Evolutionary conservation across 2,113 vertebrate genomes (phyloP).

Genomic region (Atherinomorus stipes): DNA sequence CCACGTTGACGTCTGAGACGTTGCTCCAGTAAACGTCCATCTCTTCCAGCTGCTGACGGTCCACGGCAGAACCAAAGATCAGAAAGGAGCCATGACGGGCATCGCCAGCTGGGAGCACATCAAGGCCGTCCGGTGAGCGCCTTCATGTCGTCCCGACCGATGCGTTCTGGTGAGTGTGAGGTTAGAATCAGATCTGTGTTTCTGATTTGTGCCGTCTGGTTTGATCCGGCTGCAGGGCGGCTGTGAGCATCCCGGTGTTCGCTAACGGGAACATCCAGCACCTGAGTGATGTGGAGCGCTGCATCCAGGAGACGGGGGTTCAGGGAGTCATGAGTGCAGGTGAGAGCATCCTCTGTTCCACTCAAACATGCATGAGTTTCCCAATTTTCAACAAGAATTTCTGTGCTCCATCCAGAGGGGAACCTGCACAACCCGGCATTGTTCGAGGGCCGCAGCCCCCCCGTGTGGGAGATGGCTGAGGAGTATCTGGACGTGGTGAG

Average conservation of each 20-base stretch:
- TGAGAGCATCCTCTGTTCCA: conserved; percentile 46
- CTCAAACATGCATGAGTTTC: background rate
- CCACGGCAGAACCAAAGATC: conserved; percentile 96
- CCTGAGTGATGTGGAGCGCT: conserved; percentile 91
- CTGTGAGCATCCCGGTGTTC: conserved; percentile 94
- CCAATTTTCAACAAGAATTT: rapidly evolving
- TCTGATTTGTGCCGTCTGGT: background rate
- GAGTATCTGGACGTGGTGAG: conserved; percentile 93
- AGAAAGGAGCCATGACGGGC: conserved; percentile 92
- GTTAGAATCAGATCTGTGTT: background rate
- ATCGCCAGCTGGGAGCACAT: conserved; percentile 96
- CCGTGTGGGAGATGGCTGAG: conserved; percentile 96
- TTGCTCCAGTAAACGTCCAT: background rate
- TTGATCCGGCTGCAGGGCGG: conserved; percentile 81
- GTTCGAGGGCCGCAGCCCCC: conserved; percentile 92
- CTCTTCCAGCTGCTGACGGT: conserved; percentile 90
- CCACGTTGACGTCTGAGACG: background rate
- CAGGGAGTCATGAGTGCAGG: conserved; percentile 98
- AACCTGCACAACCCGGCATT: conserved; percentile 97
- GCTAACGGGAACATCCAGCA: conserved; percentile 97
- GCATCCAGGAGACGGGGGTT: conserved; percentile 92
- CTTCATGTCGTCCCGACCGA: too few species aligned
- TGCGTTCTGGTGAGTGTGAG: too few species aligned
- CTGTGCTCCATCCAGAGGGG: conserved; percentile 84
- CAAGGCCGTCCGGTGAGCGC: conserved; percentile 89